phyloP scores from a whole-genome alignment of 2,113 vertebrate genomes.

The Antennarius striatus region DNA sequence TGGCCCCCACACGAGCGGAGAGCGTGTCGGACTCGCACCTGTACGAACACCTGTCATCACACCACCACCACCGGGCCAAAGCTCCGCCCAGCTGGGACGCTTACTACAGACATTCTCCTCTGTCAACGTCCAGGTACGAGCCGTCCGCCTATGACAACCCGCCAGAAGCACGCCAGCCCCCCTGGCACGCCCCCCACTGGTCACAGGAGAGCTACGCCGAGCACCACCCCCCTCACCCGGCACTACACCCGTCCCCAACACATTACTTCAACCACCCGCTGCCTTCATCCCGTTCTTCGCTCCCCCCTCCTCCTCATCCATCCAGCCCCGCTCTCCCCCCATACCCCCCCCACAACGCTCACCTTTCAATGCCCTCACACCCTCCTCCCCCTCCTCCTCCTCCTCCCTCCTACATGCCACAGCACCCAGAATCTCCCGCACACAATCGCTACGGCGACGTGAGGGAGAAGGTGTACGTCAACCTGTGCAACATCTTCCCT shows the following conservation, averaged over 20 bases:
- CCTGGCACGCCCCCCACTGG: constrained; percentile 81
- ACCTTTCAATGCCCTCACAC: constrained; percentile 37
- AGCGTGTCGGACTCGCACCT: constrained; percentile 90
- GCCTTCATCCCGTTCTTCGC: constrained; percentile 69
- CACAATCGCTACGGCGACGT: constrained; percentile 79
- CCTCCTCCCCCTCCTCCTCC: constrained; percentile 37
- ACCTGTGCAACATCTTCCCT: constrained; percentile 98
- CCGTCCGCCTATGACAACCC: constrained; percentile 89
- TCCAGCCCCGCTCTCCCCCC: constrained; percentile 21
- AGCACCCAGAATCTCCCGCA: constrained; percentile 77
- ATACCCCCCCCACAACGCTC: constrained; percentile 57
- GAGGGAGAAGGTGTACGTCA: constrained; percentile 90
- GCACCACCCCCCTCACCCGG: constrained; percentile 73
- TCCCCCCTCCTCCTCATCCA: constrained; percentile 51
- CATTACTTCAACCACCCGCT: constrained; percentile 59
- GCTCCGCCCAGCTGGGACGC: constrained; percentile 84
- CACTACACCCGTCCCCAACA: constrained; percentile 66
- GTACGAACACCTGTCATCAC: constrained; percentile 86
- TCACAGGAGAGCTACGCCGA: constrained; percentile 69
- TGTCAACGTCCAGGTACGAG: constrained; percentile 81
- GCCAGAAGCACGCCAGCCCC: constrained; percentile 85
- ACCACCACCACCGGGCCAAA: constrained; percentile 84
- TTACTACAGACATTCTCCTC: constrained; percentile 83
- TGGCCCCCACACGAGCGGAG: constrained; percentile 86
- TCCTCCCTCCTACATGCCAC: constrained; percentile 46